Evolutionary conservation across 2,888 invertebrate species (phyloP).

Genomic region (Panopea generosa): DNA sequence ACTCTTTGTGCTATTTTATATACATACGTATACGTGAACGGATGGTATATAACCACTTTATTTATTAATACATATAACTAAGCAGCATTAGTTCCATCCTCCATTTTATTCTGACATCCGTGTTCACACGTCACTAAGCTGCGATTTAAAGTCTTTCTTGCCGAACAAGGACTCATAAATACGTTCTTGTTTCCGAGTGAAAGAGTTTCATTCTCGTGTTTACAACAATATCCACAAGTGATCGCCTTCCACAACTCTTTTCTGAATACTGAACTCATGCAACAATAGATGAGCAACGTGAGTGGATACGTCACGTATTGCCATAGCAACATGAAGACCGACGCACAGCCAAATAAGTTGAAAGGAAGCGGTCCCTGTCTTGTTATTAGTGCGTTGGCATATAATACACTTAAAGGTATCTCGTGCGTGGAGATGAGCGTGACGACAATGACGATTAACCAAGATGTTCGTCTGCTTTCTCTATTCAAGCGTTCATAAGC

Average conservation of each 20-base stretch:
- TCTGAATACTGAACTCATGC: slow-evolving; percentile 42
- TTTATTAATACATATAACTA: too few relatives aligned
- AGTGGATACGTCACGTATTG: slow-evolving; percentile 36
- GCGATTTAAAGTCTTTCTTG: slow-evolving; percentile 17
- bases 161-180: slow-evolving; percentile 42
- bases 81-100: too few relatives aligned
- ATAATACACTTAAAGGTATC: slow-evolving; percentile 16
- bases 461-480: slow-evolving; percentile 35
- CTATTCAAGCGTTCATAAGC: slow-evolving; percentile 20
- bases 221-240: background rate
- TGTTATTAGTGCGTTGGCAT: slow-evolving; percentile 7
- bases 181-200: background rate
- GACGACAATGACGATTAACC: slow-evolving; percentile 30
- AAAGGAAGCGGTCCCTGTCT: slow-evolving; percentile 23
- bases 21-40: too few relatives aligned
- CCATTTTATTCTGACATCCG: too few relatives aligned
- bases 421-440: slow-evolving; percentile 24
- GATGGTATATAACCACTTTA: too few relatives aligned
- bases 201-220: background rate
- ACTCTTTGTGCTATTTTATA: too few relatives aligned
- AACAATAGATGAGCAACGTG: slow-evolving; percentile 41
- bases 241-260: slow-evolving; percentile 24
- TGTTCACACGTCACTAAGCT: too few relatives aligned
- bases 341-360: slow-evolving; percentile 30
- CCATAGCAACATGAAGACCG: slow-evolving; percentile 23